These are phyloP conservation scores for Oryzias celebensis DNA, from an alignment of 2,113 vertebrate genomes.

Conservation along the genomic window DNA sequence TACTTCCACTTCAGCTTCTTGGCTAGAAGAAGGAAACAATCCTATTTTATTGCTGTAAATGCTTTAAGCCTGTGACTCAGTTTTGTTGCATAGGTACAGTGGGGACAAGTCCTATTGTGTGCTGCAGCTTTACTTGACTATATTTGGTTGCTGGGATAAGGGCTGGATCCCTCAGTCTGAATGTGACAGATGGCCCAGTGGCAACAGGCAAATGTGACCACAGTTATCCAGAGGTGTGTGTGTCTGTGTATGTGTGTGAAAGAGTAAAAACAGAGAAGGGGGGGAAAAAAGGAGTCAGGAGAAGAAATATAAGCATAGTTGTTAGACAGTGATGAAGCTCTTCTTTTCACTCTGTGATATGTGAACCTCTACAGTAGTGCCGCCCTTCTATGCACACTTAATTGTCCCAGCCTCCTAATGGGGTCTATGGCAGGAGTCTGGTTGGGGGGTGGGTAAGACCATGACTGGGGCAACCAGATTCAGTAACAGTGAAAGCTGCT, in stretches of 20 bases:
- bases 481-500: conserved; percentile 75
- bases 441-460: conserved; percentile 52
- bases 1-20: background rate
- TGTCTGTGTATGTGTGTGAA: conserved; percentile 29
- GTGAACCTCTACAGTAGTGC: conserved; percentile 16
- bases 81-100: conserved; percentile 32
- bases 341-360: conserved; percentile 33
- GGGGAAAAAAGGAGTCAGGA: conserved; percentile 1
- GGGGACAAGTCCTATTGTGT: conserved; percentile 49
- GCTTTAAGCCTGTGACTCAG: conserved; percentile 42
- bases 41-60: conserved; percentile 14
- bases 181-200: conserved; percentile 76
- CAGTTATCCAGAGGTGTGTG: conserved; percentile 64
- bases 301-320: conserved; percentile 29
- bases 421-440: conserved; percentile 20
- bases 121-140: conserved; percentile 74
- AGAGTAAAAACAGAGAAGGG: background rate
- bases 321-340: conserved; percentile 35
- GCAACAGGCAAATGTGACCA: conserved; percentile 70
- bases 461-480: conserved; percentile 54
- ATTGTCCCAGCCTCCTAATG: conserved; percentile 22
- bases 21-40: conserved; percentile 12
- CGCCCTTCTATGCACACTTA: conserved; percentile 5
- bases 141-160: conserved; percentile 78
- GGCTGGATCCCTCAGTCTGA: conserved; percentile 67